phyloP scores from a whole-genome alignment of 2,113 vertebrate genomes.

The Pogonocichla stellata region DNA sequence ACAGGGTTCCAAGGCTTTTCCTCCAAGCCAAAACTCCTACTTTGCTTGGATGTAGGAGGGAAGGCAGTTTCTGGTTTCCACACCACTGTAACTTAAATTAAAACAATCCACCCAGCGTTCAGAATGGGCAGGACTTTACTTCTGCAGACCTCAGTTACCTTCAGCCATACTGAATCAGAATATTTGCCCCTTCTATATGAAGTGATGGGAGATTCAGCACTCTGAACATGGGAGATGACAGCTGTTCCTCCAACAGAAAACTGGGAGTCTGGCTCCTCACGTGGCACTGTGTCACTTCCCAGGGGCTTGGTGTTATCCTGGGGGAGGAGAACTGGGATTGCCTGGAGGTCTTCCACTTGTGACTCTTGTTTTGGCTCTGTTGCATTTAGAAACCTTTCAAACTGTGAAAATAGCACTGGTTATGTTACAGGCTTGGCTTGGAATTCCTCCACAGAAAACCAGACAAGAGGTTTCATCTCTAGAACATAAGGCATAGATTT shows the following conservation, averaged over 20 bases:
- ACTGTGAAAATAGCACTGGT: background rate
- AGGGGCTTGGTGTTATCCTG: background rate
- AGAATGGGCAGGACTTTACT: background rate
- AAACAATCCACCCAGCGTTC: background rate
- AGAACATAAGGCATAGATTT: background rate
- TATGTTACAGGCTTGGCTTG: background rate
- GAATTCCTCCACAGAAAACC: background rate
- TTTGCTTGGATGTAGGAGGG: background rate
- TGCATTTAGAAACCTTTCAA: background rate
- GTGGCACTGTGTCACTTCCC: background rate
- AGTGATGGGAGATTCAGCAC: background rate
- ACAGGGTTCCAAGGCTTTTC: background rate
- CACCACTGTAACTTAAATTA: background rate
- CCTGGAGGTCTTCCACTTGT: background rate
- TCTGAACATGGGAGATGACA: accelerated
- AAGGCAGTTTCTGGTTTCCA: background rate
- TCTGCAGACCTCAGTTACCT: background rate
- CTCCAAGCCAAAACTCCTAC: background rate
- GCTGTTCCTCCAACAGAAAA: background rate
- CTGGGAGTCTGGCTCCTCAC: background rate
- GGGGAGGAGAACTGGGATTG: background rate
- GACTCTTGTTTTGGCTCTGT: background rate
- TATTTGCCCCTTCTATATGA: background rate
- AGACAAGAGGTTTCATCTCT: background rate
- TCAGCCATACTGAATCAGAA: background rate